These are phyloP conservation scores for Malthinus flaveolus DNA, from an alignment of 2,888 invertebrate genomes.

Conservation along the genomic window DNA sequence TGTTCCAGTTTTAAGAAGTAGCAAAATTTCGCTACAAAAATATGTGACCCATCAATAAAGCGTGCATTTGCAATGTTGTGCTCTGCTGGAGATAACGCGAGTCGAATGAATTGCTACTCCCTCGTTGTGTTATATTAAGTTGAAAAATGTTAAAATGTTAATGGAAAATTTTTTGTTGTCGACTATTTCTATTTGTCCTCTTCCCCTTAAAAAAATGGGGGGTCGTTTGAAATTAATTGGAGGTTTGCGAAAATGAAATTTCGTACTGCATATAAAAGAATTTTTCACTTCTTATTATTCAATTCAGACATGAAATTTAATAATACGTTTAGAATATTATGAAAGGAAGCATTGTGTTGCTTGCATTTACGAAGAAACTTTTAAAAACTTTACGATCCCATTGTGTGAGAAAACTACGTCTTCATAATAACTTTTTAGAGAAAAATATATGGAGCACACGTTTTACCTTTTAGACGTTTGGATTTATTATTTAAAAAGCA, in stretches of 20 bases:
- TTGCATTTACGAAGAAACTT: conserved; percentile 25
- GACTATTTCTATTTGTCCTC: too few relatives aligned
- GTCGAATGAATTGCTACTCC: conserved; percentile 24
- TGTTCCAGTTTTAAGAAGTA: background rate
- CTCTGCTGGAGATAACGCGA: conserved; percentile 22
- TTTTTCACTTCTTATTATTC: conserved; percentile 26
- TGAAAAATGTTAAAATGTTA: background rate
- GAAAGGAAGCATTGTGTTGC: conserved; percentile 28
- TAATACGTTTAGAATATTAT: conserved; percentile 28
- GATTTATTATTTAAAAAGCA: conserved; percentile 5
- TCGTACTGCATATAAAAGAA: conserved; percentile 14
- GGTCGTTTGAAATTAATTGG: background rate
- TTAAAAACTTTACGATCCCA: conserved; percentile 27
- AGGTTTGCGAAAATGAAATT: conserved; percentile 7
- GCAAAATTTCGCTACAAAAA: conserved; percentile 10
- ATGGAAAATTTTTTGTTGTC: too few relatives aligned
- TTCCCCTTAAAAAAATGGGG: background rate
- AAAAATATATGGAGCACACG: conserved; percentile 16
- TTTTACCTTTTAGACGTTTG: conserved; percentile 2
- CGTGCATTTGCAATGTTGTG: conserved; percentile 15
- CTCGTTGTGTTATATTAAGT: conserved; percentile 5
- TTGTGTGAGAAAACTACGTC: conserved; percentile 17
- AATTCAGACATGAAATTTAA: conserved; percentile 28
- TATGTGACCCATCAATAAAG: conserved; percentile 15
- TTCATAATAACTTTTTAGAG: conserved; percentile 12